A percentile compares a stretch with the other conserved stretches of the same genome.
phyloP scores from a whole-genome alignment of 2,888 invertebrate species.

The Lycaena phlaeas region DNA sequence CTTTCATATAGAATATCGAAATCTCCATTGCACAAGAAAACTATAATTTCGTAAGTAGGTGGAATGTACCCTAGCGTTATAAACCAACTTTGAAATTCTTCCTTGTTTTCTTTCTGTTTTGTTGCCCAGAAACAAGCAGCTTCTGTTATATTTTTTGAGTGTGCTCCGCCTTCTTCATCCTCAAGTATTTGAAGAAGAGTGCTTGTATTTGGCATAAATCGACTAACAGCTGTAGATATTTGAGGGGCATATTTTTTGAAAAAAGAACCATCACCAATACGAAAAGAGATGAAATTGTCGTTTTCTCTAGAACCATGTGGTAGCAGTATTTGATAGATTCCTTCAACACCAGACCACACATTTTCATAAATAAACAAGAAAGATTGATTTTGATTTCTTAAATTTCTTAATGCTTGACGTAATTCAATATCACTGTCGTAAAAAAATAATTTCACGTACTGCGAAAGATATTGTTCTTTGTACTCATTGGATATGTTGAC shows the following conservation, averaged over 20 bases:
- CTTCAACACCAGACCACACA: constrained; percentile 20
- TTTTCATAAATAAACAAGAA: constrained; percentile 30
- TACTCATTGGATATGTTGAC: neutral
- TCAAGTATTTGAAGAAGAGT: constrained; percentile 15
- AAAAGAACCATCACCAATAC: constrained; percentile 15
- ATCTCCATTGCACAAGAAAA: constrained; percentile 7
- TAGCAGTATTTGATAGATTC: constrained; percentile 13
- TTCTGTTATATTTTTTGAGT: constrained; percentile 11
- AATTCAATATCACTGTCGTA: constrained; percentile 12
- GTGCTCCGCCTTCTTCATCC: neutral
- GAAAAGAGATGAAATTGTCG: constrained; percentile 3
- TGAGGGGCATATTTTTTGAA: constrained; percentile 11
- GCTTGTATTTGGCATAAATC: constrained; percentile 4
- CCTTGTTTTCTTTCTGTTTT: constrained; percentile 7
- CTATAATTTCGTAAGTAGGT: neutral
- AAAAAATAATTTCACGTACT: neutral
- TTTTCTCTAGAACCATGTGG: neutral
- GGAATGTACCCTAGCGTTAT: neutral
- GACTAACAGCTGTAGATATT: constrained; percentile 10
- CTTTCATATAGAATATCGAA: no score
- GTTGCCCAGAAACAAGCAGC: constrained; percentile 19
- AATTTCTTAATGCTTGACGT: constrained; percentile 7
- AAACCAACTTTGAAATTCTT: neutral
- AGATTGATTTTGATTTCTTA: constrained; percentile 12
- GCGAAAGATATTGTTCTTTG: constrained; percentile 1